Conservation (phyloP, 2,113 vertebrate genomes). For the Excalfactoria chinensis region DNA sequence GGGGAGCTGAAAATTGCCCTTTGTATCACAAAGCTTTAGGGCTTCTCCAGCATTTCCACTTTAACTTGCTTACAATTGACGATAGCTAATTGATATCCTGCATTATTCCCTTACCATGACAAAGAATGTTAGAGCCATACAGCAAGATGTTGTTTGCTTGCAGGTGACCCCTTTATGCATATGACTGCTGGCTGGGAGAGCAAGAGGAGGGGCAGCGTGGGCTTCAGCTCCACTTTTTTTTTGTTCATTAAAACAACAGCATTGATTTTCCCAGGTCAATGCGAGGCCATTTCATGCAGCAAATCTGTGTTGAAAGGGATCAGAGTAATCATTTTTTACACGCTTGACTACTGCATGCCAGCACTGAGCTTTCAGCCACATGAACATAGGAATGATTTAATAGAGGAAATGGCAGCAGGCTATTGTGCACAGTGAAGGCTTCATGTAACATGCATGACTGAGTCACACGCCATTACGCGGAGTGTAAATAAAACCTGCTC, state of each 20-base stretch:
- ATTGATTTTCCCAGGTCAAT: slow-evolving; percentile 71
- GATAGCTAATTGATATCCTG: slow-evolving; percentile 33
- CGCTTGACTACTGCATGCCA: slow-evolving; percentile 49
- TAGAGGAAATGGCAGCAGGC: slow-evolving; percentile 66
- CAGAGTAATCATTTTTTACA: slow-evolving; percentile 73
- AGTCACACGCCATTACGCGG: slow-evolving; percentile 46
- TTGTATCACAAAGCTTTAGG: slow-evolving; percentile 5
- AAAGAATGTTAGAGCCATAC: neutral
- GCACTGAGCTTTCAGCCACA: slow-evolving; percentile 50
- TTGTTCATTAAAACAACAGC: slow-evolving; percentile 69
- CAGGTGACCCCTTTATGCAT: neutral
- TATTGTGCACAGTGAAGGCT: slow-evolving; percentile 63
- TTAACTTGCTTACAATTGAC: slow-evolving; percentile 27
- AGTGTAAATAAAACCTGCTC: slow-evolving; percentile 64
- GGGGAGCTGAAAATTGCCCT: slow-evolving; percentile 3
- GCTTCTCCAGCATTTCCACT: neutral
- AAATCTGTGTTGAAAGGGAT: slow-evolving; percentile 67
- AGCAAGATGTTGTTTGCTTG: neutral
- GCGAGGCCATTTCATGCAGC: slow-evolving; percentile 61
- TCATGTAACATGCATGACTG: slow-evolving; percentile 69
- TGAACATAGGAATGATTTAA: slow-evolving; percentile 68
- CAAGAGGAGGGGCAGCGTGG: neutral
- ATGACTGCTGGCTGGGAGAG: neutral
- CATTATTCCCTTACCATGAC: neutral
- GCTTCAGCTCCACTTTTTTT: slow-evolving; percentile 33